Percentiles rank a stretch among this genome's conserved stretches.
phyloP scores from a whole-genome alignment of 2,113 vertebrate species.

The Myotis yumanensis region DNA sequence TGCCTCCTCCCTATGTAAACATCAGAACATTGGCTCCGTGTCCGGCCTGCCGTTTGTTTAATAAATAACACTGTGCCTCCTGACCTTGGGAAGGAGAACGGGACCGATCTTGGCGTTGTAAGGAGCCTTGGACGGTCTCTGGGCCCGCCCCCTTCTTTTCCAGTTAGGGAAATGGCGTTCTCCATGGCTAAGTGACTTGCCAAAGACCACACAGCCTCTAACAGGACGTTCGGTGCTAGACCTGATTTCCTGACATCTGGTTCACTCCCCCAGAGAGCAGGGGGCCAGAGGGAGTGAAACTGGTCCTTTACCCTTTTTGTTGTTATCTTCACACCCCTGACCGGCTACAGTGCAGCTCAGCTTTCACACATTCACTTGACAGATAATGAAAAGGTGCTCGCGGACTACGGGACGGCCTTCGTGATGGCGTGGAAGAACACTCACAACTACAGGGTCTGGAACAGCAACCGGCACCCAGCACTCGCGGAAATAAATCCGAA shows the following conservation, averaged over 20 bases:
- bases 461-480: conserved; percentile 94
- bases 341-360: not conserved
- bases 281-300: not conserved
- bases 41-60: not conserved
- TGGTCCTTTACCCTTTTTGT: conserved; percentile 45
- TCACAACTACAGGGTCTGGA: conserved; percentile 97
- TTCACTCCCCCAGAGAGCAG: not conserved
- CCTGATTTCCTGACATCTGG: conserved; percentile 31
- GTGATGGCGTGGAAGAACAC: conserved; percentile 93
- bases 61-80: not conserved
- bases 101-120: conserved; percentile 41
- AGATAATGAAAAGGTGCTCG: conserved; percentile 95
- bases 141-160: conserved; percentile 49
- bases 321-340: not conserved
- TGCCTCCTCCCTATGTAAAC: not conserved
- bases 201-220: conserved; percentile 54
- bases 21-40: not conserved
- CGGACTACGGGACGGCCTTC: conserved; percentile 93
- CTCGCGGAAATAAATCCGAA: conserved; percentile 92
- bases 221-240: conserved; percentile 50
- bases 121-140: conserved; percentile 47
- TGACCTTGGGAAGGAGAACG: not conserved
- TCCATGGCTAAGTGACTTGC: conserved; percentile 47
- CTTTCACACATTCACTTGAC: conserved; percentile 52
- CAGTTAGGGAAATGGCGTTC: conserved; percentile 57